Percentiles rank a stretch among this genome's conserved stretches.
phyloP scores from a whole-genome alignment of 2,797 vertebrate species.

The Pempheris klunzingeri region DNA sequence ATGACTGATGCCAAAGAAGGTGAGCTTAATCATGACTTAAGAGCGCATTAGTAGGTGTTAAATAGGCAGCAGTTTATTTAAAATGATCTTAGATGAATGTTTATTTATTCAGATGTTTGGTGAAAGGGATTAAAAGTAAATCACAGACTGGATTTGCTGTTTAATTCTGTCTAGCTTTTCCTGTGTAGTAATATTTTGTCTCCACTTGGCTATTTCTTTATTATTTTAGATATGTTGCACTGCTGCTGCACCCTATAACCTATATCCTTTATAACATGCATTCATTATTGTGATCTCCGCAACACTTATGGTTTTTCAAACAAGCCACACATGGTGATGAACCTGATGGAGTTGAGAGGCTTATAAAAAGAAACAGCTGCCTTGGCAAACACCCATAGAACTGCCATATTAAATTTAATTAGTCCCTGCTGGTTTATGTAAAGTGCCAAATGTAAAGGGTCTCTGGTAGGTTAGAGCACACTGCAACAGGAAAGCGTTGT shows the following conservation, averaged over 20 bases:
- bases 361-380: conserved; percentile 53
- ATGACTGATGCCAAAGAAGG: neutral
- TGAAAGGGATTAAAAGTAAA: neutral
- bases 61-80: neutral
- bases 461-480: neutral
- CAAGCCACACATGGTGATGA: conserved; percentile 37
- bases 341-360: conserved; percentile 41
- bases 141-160: neutral
- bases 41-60: neutral
- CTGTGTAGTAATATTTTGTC: neutral
- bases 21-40: neutral
- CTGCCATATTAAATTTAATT: conserved; percentile 35
- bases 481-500: neutral
- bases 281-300: conserved; percentile 9
- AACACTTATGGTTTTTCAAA: conserved; percentile 28
- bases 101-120: neutral
- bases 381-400: conserved; percentile 26
- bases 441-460: conserved; percentile 8
- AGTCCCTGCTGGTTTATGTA: conserved; percentile 18
- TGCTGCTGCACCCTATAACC: conserved; percentile 6
- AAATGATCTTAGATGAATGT: fast-evolving
- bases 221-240: conserved; percentile 5
- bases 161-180: neutral
- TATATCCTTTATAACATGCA: neutral
- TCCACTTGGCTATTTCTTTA: neutral